These are phyloP conservation scores for Odontamblyopus lacepedii DNA, from an alignment of 2,797 vertebrate species.

Conservation along the genomic window DNA sequence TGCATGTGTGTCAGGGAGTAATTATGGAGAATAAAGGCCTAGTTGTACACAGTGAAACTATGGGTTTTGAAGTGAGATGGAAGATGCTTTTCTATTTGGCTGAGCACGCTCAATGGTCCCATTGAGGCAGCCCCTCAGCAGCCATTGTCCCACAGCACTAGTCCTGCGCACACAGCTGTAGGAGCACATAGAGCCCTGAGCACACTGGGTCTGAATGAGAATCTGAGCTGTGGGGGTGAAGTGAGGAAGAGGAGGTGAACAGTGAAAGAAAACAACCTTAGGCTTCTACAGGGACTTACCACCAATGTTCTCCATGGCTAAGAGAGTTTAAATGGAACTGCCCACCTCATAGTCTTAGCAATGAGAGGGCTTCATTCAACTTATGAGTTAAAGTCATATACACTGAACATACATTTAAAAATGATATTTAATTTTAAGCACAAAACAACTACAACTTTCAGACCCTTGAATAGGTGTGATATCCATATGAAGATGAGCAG, in stretches of 20 bases:
- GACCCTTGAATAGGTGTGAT: too few relatives aligned
- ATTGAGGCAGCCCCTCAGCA: slow-evolving; percentile 83
- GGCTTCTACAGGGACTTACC: background rate
- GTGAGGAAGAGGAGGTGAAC: slow-evolving; percentile 20
- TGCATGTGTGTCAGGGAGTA: slow-evolving; percentile 69
- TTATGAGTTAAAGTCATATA: too few relatives aligned
- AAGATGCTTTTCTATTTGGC: slow-evolving; percentile 93
- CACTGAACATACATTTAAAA: too few relatives aligned
- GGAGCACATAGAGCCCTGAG: slow-evolving; percentile 40
- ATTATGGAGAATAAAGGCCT: slow-evolving; percentile 82
- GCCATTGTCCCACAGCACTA: slow-evolving; percentile 81
- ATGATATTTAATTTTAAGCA: too few relatives aligned
- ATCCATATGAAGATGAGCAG: background rate
- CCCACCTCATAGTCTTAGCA: background rate
- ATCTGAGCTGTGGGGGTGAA: slow-evolving; percentile 32
- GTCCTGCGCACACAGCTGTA: slow-evolving; percentile 44
- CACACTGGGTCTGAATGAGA: slow-evolving; percentile 36
- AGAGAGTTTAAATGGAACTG: background rate
- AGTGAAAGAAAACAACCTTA: slow-evolving; percentile 5
- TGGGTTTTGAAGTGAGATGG: slow-evolving; percentile 83
- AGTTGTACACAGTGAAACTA: slow-evolving; percentile 85
- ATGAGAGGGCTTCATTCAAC: too few relatives aligned
- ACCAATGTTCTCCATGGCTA: background rate
- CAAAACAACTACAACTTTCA: too few relatives aligned
- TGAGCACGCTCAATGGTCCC: slow-evolving; percentile 88